Evolutionary conservation across 2,888 invertebrate species (phyloP).

Genomic region (Cephus nigrinus): DNA sequence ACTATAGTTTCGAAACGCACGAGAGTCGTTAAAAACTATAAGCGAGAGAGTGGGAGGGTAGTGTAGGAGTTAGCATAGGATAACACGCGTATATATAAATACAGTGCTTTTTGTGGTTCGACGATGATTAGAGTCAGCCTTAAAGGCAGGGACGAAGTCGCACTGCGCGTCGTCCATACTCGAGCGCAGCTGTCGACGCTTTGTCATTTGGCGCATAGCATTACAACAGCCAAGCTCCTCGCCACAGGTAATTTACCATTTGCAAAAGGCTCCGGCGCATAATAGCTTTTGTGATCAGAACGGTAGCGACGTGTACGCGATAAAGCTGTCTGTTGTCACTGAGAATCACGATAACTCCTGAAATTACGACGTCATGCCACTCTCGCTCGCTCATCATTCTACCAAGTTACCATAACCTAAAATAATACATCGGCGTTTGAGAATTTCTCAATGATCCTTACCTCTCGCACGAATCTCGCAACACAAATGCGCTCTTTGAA

Average conservation of each 20-base stretch:
- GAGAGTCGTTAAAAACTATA: neutral
- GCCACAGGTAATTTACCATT: neutral
- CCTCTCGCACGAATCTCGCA: neutral
- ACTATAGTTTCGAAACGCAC: neutral
- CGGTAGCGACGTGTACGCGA: neutral
- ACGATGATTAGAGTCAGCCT: neutral
- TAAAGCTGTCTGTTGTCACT: neutral
- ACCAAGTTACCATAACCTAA: neutral
- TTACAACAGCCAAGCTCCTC: neutral
- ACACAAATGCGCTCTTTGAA: neutral
- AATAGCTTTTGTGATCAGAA: neutral
- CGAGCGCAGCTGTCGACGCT: neutral
- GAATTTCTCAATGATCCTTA: neutral
- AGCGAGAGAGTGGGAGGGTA: neutral
- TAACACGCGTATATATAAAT: neutral
- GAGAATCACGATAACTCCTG: neutral
- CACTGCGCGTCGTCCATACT: neutral
- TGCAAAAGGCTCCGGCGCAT: neutral
- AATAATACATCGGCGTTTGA: neutral
- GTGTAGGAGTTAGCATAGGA: neutral
- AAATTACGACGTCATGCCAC: neutral
- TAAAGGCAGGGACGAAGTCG: neutral
- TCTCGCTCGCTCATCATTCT: neutral
- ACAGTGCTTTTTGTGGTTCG: neutral
- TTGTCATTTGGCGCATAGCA: neutral